Conservation (phyloP, 2,113 vertebrate genomes). For the Passer montanus region DNA sequence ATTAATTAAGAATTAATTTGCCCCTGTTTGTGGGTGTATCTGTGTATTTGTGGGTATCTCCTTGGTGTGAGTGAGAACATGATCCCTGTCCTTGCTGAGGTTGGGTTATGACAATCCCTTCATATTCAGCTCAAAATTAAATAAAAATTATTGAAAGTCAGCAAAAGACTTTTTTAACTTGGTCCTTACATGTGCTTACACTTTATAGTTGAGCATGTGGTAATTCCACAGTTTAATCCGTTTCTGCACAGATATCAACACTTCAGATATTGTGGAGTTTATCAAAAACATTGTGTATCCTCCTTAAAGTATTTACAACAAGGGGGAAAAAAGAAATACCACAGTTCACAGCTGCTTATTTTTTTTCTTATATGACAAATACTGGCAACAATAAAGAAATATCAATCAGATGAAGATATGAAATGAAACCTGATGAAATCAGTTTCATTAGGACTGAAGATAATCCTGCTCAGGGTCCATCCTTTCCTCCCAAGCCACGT, state of each 20-base stretch:
- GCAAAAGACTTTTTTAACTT: not conserved
- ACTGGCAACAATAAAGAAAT: too few relatives aligned
- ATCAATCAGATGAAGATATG: not conserved
- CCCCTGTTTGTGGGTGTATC: too few relatives aligned
- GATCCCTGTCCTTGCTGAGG: not conserved
- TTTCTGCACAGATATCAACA: not conserved
- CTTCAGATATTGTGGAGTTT: not conserved
- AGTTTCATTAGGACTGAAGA: not conserved
- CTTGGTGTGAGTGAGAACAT: not conserved
- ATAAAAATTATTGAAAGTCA: not conserved
- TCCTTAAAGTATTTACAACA: not conserved
- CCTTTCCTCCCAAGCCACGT: not conserved
- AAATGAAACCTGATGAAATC: not conserved
- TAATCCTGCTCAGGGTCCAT: not conserved
- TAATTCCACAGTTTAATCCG: not conserved
- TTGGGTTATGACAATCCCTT: not conserved
- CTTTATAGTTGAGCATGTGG: not conserved
- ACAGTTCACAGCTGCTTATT: not conserved
- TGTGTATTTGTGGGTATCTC: not conserved
- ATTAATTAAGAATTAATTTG: not conserved
- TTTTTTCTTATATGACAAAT: too few relatives aligned
- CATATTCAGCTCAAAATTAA: not conserved
- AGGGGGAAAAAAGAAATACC: not conserved
- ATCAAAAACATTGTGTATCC: not conserved
- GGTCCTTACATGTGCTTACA: not conserved